Percentiles rank a stretch among this genome's conserved stretches.
Conservation (phyloP, 1,140 invertebrate species). For the Hycleus phaleratus region DNA sequence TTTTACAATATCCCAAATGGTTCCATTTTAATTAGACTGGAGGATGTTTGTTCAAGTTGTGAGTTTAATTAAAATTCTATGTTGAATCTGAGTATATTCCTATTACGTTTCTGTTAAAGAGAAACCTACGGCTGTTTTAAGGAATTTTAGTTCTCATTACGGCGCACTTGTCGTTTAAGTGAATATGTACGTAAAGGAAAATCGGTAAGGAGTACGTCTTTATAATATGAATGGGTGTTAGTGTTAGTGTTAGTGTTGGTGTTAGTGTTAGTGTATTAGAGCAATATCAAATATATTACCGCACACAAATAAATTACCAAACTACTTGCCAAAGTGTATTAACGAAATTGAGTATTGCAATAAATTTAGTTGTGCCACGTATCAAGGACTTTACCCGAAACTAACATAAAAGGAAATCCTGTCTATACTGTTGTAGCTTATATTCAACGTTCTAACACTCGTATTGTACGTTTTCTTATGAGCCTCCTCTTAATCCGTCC, state of each 20-base stretch:
- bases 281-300: constrained; percentile 19
- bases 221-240: no score
- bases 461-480: no score
- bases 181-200: background rate
- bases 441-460: no score
- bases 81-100: constrained; percentile 3
- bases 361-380: constrained; percentile 15
- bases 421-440: no score
- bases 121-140: background rate
- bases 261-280: background rate
- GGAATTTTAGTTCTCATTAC: background rate
- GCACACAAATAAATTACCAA: constrained; percentile 21
- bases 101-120: constrained; percentile 1
- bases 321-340: constrained; percentile 25
- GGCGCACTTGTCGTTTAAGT: background rate
- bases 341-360: constrained; percentile 26
- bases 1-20: no score
- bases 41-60: no score
- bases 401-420: no score
- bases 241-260: no score
- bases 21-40: no score
- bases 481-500: no score
- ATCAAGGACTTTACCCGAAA: background rate
- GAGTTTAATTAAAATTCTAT: constrained; percentile 9
- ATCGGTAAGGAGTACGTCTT: no score